These are phyloP conservation scores for Cyphotilapia sp. DNA, from an alignment of 2,113 vertebrate species.

Conservation along the genomic window DNA sequence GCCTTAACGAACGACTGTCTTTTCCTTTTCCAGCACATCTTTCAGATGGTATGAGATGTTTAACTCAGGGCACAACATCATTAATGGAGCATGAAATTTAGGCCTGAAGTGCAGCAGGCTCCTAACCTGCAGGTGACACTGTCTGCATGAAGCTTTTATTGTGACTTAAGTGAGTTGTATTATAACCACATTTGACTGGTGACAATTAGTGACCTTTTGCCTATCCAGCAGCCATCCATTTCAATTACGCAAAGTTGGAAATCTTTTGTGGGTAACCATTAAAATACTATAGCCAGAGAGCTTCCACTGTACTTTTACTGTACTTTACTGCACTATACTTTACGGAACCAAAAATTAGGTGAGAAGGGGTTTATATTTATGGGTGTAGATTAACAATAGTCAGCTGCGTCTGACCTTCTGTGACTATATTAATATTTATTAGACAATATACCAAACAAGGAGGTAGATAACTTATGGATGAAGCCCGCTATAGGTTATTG, in stretches of 20 bases:
- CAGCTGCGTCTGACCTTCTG: not conserved
- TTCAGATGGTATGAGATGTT: conserved; percentile 39
- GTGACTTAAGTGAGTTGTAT: conserved; percentile 54
- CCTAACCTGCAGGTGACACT: conserved; percentile 58
- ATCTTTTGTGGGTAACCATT: not conserved
- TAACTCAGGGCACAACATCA: conserved; percentile 50
- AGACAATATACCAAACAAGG: not conserved
- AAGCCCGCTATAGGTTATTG: not conserved
- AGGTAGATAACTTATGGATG: not conserved
- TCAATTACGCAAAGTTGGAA: conserved; percentile 48
- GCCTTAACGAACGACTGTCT: conserved; percentile 38
- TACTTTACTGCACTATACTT: not conserved
- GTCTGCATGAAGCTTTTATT: conserved; percentile 41
- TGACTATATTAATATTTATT: not conserved
- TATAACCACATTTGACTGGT: conserved; percentile 71
- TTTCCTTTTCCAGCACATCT: not conserved
- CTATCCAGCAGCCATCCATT: conserved; percentile 61
- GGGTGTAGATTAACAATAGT: not conserved
- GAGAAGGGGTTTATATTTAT: not conserved
- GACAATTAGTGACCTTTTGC: conserved; percentile 73
- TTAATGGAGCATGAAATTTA: conserved; percentile 67
- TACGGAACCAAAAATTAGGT: not conserved
- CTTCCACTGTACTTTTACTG: not conserved
- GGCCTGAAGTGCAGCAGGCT: conserved; percentile 57
- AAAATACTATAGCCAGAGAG: not conserved